Percentiles rank a stretch among this genome's conserved stretches.
Conservation (phyloP, 2,797 vertebrate genomes). For the Tragelaphus eurycerus region DNA sequence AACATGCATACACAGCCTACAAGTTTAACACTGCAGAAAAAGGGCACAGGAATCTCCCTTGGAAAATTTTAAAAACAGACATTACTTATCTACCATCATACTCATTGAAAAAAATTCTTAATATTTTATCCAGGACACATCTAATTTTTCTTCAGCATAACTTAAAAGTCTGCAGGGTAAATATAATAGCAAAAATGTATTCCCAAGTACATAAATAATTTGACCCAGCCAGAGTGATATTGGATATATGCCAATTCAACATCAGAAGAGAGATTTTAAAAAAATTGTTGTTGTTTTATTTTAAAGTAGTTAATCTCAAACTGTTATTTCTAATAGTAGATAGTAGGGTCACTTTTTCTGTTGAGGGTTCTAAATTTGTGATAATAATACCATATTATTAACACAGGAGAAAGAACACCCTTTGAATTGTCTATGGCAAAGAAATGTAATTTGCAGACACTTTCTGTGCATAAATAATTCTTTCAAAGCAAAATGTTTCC, state of each 20-base stretch:
- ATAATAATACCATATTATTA: not conserved
- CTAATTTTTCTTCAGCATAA: not conserved
- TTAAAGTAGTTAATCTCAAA: not conserved
- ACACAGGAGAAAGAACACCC: not conserved
- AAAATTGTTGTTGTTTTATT: not conserved
- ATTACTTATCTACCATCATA: not conserved
- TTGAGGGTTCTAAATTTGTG: not conserved
- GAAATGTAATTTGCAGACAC: not conserved
- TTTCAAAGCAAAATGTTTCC: not conserved
- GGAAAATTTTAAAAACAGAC: not conserved
- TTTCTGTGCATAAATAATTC: conserved; percentile 11
- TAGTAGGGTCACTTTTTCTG: not conserved
- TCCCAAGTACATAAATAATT: conserved; percentile 34
- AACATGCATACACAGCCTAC: not conserved
- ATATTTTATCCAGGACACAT: not conserved
- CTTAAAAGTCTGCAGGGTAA: not conserved
- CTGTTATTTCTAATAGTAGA: not conserved
- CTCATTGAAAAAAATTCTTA: not conserved
- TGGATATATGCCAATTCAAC: not conserved
- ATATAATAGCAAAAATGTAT: not conserved
- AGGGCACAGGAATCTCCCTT: not conserved
- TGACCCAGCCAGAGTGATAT: not conserved
- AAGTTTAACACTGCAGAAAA: not conserved
- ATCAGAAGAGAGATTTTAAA: not conserved
- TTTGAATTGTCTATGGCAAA: not conserved